A percentile compares a stretch with the other conserved stretches of the same genome.
Conservation (phyloP, 2,888 invertebrate species). For the Steromphala cineraria region DNA sequence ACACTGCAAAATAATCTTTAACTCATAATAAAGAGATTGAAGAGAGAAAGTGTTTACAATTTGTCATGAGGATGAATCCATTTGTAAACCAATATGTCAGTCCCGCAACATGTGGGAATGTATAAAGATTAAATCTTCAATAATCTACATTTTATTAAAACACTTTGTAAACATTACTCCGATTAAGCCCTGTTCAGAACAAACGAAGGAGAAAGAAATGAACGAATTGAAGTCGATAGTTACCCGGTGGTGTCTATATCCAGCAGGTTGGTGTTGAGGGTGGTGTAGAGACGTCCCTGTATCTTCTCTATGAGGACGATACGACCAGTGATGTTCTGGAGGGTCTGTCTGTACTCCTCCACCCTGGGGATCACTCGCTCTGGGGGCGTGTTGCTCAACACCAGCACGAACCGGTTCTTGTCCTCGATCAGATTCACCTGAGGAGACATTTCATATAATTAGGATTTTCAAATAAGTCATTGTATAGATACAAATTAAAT, state of each 20-base stretch:
- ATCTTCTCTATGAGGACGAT: slow-evolving; percentile 54
- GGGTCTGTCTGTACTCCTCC: slow-evolving; percentile 44
- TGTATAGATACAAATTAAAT: too few relatives aligned
- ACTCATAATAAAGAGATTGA: background rate
- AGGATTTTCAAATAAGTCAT: too few relatives aligned
- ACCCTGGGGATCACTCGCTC: slow-evolving; percentile 66
- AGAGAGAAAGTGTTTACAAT: background rate
- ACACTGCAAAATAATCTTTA: background rate
- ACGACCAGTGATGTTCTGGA: slow-evolving; percentile 45
- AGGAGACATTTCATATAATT: too few relatives aligned
- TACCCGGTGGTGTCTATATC: background rate
- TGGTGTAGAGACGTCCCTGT: slow-evolving; percentile 28
- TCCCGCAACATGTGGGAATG: too few relatives aligned
- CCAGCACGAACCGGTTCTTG: slow-evolving; percentile 85
- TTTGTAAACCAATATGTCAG: too few relatives aligned
- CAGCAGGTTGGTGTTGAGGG: background rate
- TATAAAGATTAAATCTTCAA: too few relatives aligned
- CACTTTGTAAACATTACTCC: too few relatives aligned
- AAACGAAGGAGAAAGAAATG: background rate
- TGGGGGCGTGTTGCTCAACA: slow-evolving; percentile 85
- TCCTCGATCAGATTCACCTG: slow-evolving; percentile 87
- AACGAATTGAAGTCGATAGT: background rate
- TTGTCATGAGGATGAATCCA: too few relatives aligned
- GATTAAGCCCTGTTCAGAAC: too few relatives aligned
- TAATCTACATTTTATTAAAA: too few relatives aligned